Evolutionary conservation across 2,797 vertebrate genomes (phyloP), one percentile per base, ranked within the genome.

Genomic region (Philypnodon macrostomus): DNA sequence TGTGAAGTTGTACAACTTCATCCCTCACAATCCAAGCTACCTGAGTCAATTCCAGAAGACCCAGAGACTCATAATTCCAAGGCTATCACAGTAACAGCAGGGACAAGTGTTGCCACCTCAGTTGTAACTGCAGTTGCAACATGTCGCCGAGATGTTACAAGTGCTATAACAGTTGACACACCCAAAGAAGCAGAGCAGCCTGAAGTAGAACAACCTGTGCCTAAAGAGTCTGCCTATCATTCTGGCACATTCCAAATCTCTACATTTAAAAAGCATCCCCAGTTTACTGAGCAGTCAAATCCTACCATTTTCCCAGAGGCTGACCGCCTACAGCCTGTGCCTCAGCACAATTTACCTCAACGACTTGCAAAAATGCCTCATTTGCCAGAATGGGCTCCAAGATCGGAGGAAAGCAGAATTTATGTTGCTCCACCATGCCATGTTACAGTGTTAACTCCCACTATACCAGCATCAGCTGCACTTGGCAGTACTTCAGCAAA

Each of bases 361-460:
- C 73, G 86, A 6, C 70, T 87, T 13, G 11, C 89, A 1, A 70
- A 89, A n/a, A 85, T 90, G 0, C 55, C 81, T 14, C 70, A 80
- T 49, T 82, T 81, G 1, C 68, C 79, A 32, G 92, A 96, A 33
- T 98, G 95, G 95, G 88, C 92, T 47, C 89, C 88, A 6, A 89
- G 92, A 77, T 90, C 93, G 1, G 95, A 97, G 60, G 95, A 96
- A 31, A 84, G 91, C 24, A 88, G 83, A 56, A 82, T 90, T 30
- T 90, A 58, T 61, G 89, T 92, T 47, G 90, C 91, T 0, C 88
- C 92, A 0, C 87, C 92, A 0, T 87, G 93, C 0, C 93, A 95
- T 0, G 88, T 93, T 24, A 93, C 92, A 0, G 90, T 93, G 0
- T 91, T 89, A 41, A 80, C 87, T 39, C 72, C 88, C 18, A 70